Evolutionary conservation across 2,888 invertebrate species (phyloP), one percentile per base, ranked within the genome.

Genomic region (Phaedon cochleariae): DNA sequence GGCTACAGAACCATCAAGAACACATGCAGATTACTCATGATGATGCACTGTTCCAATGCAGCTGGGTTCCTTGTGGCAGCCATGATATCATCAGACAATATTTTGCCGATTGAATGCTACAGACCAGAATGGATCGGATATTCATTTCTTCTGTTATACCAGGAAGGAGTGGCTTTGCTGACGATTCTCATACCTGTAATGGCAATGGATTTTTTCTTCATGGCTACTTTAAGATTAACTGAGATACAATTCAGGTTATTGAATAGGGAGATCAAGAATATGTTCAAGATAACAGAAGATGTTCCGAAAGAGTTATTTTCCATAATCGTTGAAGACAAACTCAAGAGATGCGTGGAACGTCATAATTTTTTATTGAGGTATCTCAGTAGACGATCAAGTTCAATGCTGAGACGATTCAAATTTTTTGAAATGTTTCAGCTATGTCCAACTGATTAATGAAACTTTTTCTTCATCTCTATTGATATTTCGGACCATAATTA

Each of bases 201-300:
- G 20, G 53, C 53, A 5, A 53, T 53, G 53, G 53, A 53, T 53
- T 31, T 20, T 15, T 53, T 53, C 34, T 53, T 53, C 31, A 53
- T 53, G 53, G 15, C 34, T 9, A 9, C 34, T 17, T 29, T 53
- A 9, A 29, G n/a, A 1, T 1, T 53, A 18, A 53, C 53, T 34
- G 31, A 34, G 3, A 34, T 34, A 9, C 53, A 53, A 31, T 53
- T 53, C 53, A 53, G 20, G 6, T 12, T 53, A 15, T 20, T 53
- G 53, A 53, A 53, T 18, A 18, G 31, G 10, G 34, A 53, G 31
- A 17, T 53, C 4, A 34, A 10, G 0, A 15, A 20, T 18, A 18
- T 53, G 12, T 53, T 53, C 34, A 20, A 53, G 5, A 7, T 5
- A 5, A 3, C 3, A 5, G 29, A 26, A 9, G 53, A 2, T 10